Conservation (phyloP, 2,797 vertebrate species). For the Enteromius treurensis region DNA sequence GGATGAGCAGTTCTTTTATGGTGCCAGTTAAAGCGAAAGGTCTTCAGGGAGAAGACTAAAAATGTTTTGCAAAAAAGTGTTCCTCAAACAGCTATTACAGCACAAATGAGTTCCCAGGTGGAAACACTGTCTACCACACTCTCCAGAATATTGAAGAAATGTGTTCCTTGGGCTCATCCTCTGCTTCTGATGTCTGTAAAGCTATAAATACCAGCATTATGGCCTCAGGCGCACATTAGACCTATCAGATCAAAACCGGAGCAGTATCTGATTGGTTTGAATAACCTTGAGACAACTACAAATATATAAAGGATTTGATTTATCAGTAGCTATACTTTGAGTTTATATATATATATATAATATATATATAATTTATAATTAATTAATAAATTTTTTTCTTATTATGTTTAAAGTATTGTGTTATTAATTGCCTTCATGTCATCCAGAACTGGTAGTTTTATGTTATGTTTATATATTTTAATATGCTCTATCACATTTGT, state of each 20-base stretch:
- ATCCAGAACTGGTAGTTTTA: neutral
- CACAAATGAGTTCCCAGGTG: neutral
- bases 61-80: neutral
- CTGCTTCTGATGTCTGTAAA: conserved; percentile 9
- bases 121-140: conserved; percentile 1
- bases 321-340: neutral
- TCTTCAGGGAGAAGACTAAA: neutral
- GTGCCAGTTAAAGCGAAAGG: neutral
- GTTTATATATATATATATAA: neutral
- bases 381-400: too few relatives aligned
- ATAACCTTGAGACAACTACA: conserved; percentile 10
- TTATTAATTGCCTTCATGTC: neutral
- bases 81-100: neutral
- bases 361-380: too few relatives aligned
- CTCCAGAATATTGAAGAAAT: conserved; percentile 22
- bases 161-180: conserved; percentile 20
- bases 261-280: conserved; percentile 4
- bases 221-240: conserved; percentile 8
- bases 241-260: neutral
- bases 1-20: neutral
- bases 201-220: conserved; percentile 32
- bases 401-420: neutral
- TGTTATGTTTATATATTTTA: neutral
- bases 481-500: neutral
- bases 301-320: conserved; percentile 1